These are phyloP conservation scores for Macrosiphum euphorbiae DNA, from an alignment of 2,888 invertebrate genomes.

Conservation along the genomic window DNA sequence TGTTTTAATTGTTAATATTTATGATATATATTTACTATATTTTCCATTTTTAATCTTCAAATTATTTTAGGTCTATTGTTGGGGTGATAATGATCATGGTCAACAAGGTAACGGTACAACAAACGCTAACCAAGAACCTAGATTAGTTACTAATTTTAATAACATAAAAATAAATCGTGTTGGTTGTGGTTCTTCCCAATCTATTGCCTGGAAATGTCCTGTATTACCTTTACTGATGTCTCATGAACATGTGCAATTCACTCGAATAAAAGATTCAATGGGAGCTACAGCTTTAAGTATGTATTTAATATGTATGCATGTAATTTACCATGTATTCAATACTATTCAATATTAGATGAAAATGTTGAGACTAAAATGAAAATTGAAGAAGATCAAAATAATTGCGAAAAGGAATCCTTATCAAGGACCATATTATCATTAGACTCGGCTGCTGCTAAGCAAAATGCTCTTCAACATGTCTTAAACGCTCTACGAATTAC, in stretches of 20 bases:
- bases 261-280: constrained; percentile 87
- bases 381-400: constrained; percentile 59
- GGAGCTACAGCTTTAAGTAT: constrained; percentile 73
- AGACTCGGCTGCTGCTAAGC: constrained; percentile 88
- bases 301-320: not conserved
- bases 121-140: constrained; percentile 91
- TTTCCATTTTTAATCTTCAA: not conserved
- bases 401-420: constrained; percentile 59
- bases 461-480: constrained; percentile 90
- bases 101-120: constrained; percentile 96
- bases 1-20: constrained; percentile 3
- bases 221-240: constrained; percentile 75
- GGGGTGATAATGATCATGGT: constrained; percentile 98
- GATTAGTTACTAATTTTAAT: constrained; percentile 88
- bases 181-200: constrained; percentile 96
- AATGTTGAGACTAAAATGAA: constrained; percentile 57
- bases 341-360: constrained; percentile 33
- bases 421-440: constrained; percentile 70
- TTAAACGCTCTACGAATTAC: constrained; percentile 90
- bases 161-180: constrained; percentile 88
- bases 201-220: constrained; percentile 89
- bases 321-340: not conserved
- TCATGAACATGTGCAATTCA: constrained; percentile 89
- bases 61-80: constrained; percentile 83
- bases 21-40: not conserved